Conservation (phyloP, 2,113 vertebrate genomes). For the Myotis lucifugus region DNA sequence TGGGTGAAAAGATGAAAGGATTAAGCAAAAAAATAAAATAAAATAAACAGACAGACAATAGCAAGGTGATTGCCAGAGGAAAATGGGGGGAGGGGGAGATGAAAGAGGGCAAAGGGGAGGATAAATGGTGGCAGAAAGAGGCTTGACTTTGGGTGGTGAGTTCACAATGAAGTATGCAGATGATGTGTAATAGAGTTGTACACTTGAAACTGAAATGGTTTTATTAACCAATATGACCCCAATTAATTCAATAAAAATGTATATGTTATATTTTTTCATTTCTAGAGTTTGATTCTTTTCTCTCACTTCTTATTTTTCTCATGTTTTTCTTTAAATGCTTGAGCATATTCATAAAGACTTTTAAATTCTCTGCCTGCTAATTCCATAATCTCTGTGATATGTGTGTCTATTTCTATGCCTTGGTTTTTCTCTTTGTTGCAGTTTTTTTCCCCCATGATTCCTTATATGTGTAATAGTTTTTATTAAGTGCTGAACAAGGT, state of each 20-base stretch:
- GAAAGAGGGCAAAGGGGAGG: neutral
- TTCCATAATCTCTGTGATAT: neutral
- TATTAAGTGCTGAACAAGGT: neutral
- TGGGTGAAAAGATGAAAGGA: neutral
- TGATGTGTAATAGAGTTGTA: neutral
- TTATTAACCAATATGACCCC: neutral
- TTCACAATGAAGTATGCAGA: neutral
- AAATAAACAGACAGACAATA: neutral
- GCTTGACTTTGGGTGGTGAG: neutral
- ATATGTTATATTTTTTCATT: neutral
- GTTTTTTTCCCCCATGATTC: neutral
- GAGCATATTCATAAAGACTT: neutral
- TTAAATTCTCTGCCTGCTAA: neutral
- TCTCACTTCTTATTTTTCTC: neutral
- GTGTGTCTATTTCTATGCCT: neutral
- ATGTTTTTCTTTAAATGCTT: neutral
- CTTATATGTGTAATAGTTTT: neutral
- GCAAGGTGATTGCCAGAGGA: neutral
- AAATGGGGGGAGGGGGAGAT: neutral
- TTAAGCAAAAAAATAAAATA: neutral
- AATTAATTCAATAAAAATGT: neutral
- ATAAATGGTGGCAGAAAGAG: neutral
- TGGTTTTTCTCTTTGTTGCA: neutral
- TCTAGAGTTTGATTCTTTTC: neutral
- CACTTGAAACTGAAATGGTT: neutral